phyloP scores from a whole-genome alignment of 2,888 invertebrate genomes.

The Drosophila eohydei region DNA sequence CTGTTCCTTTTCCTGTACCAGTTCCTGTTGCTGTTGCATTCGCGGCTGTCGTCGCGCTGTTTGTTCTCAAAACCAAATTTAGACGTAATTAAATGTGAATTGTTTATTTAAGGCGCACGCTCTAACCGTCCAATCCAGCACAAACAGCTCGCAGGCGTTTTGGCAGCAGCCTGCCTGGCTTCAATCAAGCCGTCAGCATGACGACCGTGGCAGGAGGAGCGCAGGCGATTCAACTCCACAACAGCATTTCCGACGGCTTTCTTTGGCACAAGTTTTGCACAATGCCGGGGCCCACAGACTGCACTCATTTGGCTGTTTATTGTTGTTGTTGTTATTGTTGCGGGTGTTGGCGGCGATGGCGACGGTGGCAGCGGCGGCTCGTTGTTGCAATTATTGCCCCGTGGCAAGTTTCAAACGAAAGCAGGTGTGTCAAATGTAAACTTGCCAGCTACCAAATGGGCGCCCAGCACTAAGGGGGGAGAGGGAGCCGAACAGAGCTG shows the following conservation, averaged over 20 bases:
- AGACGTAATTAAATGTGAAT: conserved; percentile 84
- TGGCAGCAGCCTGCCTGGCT: conserved; percentile 41
- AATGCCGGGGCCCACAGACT: conserved; percentile 47
- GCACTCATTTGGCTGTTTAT: conserved; percentile 54
- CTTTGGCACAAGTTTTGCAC: conserved; percentile 59
- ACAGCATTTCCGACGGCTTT: conserved; percentile 52
- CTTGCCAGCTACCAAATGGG: conserved; percentile 29
- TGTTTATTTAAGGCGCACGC: conserved; percentile 83
- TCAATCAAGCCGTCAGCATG: conserved; percentile 64
- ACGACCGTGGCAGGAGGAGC: background rate
- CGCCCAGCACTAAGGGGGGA: background rate
- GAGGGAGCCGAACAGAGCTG: conserved; percentile 4
- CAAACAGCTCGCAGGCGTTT: conserved; percentile 56
- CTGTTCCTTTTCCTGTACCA: conserved; percentile 12
- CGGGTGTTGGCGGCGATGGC: conserved; percentile 54
- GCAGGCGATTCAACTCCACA: conserved; percentile 10
- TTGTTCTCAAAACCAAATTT: conserved; percentile 83
- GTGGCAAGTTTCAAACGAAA: conserved; percentile 76
- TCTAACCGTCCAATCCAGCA: conserved; percentile 35
- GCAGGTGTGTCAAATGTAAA: conserved; percentile 80
- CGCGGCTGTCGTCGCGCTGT: conserved; percentile 77
- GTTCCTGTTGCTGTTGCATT: conserved; percentile 37
- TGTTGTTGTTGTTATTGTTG: conserved; percentile 43
- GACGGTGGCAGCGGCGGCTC: conserved; percentile 22
- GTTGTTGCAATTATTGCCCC: conserved; percentile 72